Evolutionary conservation across 2,888 invertebrate species (phyloP).

Genomic region (Polylopha cassiicola): DNA sequence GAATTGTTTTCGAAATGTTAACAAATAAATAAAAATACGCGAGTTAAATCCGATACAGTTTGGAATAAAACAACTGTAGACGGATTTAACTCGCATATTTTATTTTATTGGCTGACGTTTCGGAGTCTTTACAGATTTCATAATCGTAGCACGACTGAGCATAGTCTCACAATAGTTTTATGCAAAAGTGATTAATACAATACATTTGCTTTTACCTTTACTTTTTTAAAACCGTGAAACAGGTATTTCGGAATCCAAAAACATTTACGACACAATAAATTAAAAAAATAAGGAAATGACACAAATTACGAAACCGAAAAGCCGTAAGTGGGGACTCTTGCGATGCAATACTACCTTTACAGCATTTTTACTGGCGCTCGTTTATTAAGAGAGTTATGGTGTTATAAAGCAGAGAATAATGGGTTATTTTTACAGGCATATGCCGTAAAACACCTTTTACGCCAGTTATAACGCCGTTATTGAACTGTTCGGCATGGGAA

Average conservation of each 20-base stretch:
- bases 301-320: conserved; percentile 29
- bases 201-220: background rate
- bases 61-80: background rate
- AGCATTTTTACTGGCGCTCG: conserved; percentile 57
- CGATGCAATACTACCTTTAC: conserved; percentile 61
- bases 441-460: conserved; percentile 71
- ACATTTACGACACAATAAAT: conserved; percentile 12
- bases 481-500: conserved; percentile 37
- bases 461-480: conserved; percentile 55
- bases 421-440: conserved; percentile 65
- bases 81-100: too few species aligned
- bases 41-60: background rate
- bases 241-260: conserved; percentile 3
- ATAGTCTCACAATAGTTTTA: too few species aligned
- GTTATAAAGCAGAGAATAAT: conserved; percentile 70
- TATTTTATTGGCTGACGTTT: too few species aligned
- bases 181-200: too few species aligned
- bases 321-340: conserved; percentile 37
- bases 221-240: conserved; percentile 1
- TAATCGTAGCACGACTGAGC: too few species aligned
- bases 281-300: conserved; percentile 10
- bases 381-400: conserved; percentile 73
- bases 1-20: too few species aligned
- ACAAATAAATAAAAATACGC: background rate
- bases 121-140: too few species aligned